Conservation (phyloP, 2,888 invertebrate species). For the Cantharis flavilabris region DNA sequence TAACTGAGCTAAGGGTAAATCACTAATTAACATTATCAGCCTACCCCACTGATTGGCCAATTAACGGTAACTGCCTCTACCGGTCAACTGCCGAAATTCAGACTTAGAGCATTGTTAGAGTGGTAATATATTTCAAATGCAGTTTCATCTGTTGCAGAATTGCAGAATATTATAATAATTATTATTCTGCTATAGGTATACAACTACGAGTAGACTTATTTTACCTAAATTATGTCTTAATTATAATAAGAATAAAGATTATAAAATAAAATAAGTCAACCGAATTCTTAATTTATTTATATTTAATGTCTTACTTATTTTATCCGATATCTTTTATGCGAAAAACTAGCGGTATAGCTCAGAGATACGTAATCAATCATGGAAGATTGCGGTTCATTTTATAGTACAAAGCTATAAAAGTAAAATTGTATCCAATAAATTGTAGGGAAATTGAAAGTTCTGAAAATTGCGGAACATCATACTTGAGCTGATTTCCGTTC, state of each 20-base stretch:
- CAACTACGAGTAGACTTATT: too few relatives aligned
- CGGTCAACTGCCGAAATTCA: conserved; percentile 19
- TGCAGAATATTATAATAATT: not conserved
- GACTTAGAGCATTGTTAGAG: too few relatives aligned
- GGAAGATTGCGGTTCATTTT: conserved; percentile 23
- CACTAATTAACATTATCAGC: conserved; percentile 36
- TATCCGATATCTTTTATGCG: not conserved
- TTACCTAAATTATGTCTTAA: too few relatives aligned
- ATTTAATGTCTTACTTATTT: not conserved
- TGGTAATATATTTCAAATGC: conserved; percentile 7
- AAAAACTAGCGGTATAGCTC: not conserved
- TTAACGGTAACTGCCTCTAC: conserved; percentile 28
- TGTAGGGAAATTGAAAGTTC: conserved; percentile 29
- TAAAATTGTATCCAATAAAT: conserved; percentile 35
- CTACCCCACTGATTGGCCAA: conserved; percentile 33
- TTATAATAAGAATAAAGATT: not conserved
- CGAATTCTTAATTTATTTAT: not conserved
- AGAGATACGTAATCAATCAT: conserved; percentile 20
- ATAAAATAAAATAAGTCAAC: too few relatives aligned
- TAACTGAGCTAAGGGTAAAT: conserved; percentile 31
- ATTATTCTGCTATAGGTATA: too few relatives aligned
- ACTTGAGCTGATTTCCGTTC: conserved; percentile 25
- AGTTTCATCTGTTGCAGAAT: conserved; percentile 2
- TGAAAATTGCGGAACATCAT: conserved; percentile 25
- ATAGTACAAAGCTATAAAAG: conserved; percentile 28